Evolutionary conservation across 2,797 vertebrate genomes (phyloP).

Genomic region (Ammospiza maritima): DNA sequence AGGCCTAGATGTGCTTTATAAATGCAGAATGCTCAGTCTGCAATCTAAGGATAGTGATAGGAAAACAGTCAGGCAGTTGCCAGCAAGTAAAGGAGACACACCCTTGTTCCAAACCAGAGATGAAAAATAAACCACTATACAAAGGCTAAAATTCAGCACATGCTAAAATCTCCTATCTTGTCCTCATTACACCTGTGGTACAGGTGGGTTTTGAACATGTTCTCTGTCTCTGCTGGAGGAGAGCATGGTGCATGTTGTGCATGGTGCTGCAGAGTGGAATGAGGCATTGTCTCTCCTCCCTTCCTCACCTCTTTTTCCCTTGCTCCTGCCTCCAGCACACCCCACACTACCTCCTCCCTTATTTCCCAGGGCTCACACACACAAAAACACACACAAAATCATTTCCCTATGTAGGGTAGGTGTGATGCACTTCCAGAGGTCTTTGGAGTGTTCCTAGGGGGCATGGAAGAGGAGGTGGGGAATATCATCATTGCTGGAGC

Average conservation of each 20-base stretch:
- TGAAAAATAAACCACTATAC: background rate
- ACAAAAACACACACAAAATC: fast-evolving
- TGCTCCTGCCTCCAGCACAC: background rate
- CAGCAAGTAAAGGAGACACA: background rate
- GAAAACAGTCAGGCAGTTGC: background rate
- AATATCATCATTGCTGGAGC: background rate
- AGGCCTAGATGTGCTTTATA: background rate
- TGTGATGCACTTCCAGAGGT: background rate
- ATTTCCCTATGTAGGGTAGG: background rate
- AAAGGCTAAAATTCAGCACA: background rate
- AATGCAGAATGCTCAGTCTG: background rate
- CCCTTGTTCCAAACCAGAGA: background rate
- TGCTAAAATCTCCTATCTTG: background rate
- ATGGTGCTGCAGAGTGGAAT: background rate
- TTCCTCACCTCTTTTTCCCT: background rate
- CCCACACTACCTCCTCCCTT: background rate
- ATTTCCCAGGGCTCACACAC: background rate
- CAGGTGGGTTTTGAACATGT: background rate
- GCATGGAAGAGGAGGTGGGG: background rate
- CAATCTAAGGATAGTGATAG: background rate
- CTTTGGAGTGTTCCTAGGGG: background rate
- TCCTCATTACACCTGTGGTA: background rate
- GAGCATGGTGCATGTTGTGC: too few relatives aligned
- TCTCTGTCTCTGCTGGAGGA: background rate
- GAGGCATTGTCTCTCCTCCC: background rate